Evolutionary conservation across 1,140 invertebrate genomes (phyloP), one percentile per base, ranked within the genome.

Genomic region (Nixonia krombeini): DNA sequence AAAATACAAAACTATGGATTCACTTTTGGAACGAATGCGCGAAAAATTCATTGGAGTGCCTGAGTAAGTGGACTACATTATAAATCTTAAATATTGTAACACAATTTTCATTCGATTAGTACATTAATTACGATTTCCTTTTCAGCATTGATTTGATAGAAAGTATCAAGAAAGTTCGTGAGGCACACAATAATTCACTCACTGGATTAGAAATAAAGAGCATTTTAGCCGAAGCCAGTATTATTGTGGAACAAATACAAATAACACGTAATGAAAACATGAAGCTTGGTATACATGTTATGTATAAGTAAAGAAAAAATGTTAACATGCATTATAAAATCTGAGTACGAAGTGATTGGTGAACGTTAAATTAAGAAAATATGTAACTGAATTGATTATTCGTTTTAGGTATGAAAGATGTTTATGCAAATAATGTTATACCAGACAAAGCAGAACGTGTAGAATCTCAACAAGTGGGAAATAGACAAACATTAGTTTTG

Each of bases 11-110:
- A n/a, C n/a, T n/a, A n/a, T n/a, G n/a, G n/a, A n/a, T n/a, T n/a
- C n/a, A n/a, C n/a, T n/a, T n/a, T n/a, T n/a, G n/a, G n/a, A n/a
- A n/a, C n/a, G n/a, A 10, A 37, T 75, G 17, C 28, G 58, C 21
- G n/a, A 13, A 7, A 58, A 62, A 28, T 62, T 65, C 42, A 26
- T 56, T 12, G 66, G 53, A 25, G 28, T 62, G 1, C 33, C 62
- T 9, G 57, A 76, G 69, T 72, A 55, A 40, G 70, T 70, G 55
- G 18, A 13, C n/a, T n/a, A n/a, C n/a, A n/a, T n/a, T n/a, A n/a
- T n/a, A n/a, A n/a, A n/a, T n/a, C n/a, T n/a, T n/a, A n/a, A n/a
- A n/a, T n/a, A n/a, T n/a, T n/a, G n/a, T n/a, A n/a, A n/a, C n/a
- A n/a, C n/a, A n/a, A n/a, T n/a, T n/a, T 9, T 44, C 26, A 18